These are phyloP conservation scores for Gnathonemus longibarbis DNA, from an alignment of 2,113 vertebrate species.

Conservation along the genomic window DNA sequence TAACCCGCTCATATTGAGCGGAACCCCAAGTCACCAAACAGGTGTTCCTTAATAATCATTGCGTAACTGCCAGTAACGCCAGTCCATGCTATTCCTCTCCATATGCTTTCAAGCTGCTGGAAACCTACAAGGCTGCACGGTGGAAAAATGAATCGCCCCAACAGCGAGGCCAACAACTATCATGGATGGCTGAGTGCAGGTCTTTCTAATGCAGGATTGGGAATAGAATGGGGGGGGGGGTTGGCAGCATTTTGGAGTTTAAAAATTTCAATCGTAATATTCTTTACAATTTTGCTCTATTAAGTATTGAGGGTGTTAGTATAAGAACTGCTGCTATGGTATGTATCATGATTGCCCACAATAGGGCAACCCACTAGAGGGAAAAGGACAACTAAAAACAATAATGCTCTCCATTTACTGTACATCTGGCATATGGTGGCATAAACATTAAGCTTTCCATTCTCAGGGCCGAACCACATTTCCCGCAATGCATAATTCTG, in stretches of 20 bases:
- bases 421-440: not conserved
- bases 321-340: not conserved
- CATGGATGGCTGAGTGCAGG: slow-evolving; percentile 28
- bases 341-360: not conserved
- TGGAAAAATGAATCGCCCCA: slow-evolving; percentile 52
- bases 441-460: not conserved
- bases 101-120: slow-evolving; percentile 61
- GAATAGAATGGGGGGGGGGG: not conserved
- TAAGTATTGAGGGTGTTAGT: not conserved
- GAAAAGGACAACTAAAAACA: not conserved
- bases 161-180: slow-evolving; percentile 32
- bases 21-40: slow-evolving; percentile 62
- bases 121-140: slow-evolving; percentile 25
- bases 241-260: not conserved
- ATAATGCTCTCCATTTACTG: not conserved
- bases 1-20: slow-evolving; percentile 61
- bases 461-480: not conserved
- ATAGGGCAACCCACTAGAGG: not conserved
- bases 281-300: not conserved
- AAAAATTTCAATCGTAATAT: not conserved
- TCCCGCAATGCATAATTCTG: not conserved
- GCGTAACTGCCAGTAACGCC: slow-evolving; percentile 60
- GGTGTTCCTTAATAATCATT: slow-evolving; percentile 67
- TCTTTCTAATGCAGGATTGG: not conserved
- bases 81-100: slow-evolving; percentile 51